Evolutionary conservation across 1,140 invertebrate genomes (phyloP).

Genomic region (Popillia japonica): DNA sequence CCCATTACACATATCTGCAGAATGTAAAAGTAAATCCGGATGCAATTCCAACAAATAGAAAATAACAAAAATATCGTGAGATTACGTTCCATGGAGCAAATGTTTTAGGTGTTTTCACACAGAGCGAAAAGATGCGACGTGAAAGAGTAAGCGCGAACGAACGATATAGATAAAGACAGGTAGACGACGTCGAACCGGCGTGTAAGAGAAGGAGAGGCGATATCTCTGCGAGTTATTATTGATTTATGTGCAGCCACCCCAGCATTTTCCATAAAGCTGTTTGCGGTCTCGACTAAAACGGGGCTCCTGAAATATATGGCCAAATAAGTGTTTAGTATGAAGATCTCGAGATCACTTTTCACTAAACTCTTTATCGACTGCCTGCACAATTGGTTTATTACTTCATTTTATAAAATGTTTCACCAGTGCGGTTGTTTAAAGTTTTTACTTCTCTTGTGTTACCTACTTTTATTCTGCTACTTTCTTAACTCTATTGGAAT

Average conservation of each 20-base stretch:
- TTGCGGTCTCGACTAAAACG: conserved; percentile 58
- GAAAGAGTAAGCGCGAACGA: conserved; percentile 20
- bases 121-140: conserved; percentile 23
- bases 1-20: not conserved
- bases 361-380: conserved; percentile 47
- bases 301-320: conserved; percentile 60
- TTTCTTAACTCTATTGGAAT: not conserved
- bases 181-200: conserved; percentile 1
- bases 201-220: conserved; percentile 27
- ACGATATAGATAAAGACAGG: not conserved
- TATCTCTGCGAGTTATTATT: conserved; percentile 52
- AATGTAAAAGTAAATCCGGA: not conserved
- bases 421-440: not conserved
- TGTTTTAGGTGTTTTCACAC: conserved; percentile 24
- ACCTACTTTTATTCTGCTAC: not conserved
- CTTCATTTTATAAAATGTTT: conserved; percentile 27
- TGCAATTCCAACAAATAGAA: not conserved
- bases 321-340: conserved; percentile 61
- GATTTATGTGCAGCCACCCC: conserved; percentile 60
- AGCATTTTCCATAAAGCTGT: conserved; percentile 61
- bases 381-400: conserved; percentile 40
- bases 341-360: conserved; percentile 57
- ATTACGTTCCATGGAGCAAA: conserved; percentile 27
- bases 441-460: not conserved
- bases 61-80: conserved; percentile 25